Conservation (phyloP, 2,888 invertebrate species). For the Anaspis maculata region DNA sequence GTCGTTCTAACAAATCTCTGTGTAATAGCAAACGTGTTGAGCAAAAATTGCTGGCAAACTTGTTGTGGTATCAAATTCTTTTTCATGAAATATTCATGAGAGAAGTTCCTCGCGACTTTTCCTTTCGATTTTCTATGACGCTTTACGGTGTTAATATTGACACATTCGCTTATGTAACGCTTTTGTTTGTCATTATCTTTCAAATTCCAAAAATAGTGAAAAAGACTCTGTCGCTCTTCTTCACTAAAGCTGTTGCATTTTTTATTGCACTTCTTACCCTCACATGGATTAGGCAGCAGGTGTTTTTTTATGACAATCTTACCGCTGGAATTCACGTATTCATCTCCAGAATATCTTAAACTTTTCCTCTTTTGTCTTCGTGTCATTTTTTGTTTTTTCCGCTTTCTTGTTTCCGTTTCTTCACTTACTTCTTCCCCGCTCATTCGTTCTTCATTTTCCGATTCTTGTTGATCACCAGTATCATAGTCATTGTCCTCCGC, state of each 20-base stretch:
- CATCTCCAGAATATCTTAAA: too few species aligned
- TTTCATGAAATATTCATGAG: not conserved
- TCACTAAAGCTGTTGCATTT: not conserved
- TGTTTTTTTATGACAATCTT: not conserved
- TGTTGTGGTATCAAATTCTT: not conserved
- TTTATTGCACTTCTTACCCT: not conserved
- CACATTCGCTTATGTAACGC: conserved; percentile 1
- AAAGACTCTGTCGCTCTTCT: not conserved
- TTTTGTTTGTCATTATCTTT: not conserved
- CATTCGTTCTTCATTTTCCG: too few species aligned
- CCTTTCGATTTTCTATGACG: not conserved
- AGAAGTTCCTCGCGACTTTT: too few species aligned
- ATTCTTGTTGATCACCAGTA: too few species aligned
- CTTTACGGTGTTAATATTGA: not conserved
- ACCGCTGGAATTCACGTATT: too few species aligned
- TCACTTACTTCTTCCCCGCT: too few species aligned
- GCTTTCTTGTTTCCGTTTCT: too few species aligned
- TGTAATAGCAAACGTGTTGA: conserved; percentile 1
- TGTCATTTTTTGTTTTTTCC: too few species aligned
- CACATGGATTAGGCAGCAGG: not conserved
- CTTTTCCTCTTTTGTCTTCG: too few species aligned
- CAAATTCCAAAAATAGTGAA: not conserved
- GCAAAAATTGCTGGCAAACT: not conserved
- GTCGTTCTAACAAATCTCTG: too few species aligned
- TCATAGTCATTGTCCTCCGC: too few species aligned